Conservation (phyloP, 1,140 invertebrate species). For the Chlorops oryzae region DNA sequence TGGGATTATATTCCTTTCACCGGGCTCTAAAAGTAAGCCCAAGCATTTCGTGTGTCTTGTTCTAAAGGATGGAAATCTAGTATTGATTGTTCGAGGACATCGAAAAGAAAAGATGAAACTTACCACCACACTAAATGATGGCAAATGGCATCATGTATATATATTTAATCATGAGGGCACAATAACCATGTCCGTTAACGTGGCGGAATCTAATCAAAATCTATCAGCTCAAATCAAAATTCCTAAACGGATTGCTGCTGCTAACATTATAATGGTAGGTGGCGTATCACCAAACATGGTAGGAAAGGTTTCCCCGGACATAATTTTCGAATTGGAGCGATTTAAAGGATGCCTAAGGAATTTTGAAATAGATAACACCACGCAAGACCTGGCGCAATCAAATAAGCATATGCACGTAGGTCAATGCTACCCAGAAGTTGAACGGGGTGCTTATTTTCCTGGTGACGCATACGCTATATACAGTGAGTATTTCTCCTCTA, state of each 20-base stretch:
- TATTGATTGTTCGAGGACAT: constrained; percentile 61
- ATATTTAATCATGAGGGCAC: constrained; percentile 58
- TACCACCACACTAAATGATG: constrained; percentile 65
- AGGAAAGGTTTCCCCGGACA: too few relatives aligned
- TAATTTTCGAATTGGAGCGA: constrained; percentile 61
- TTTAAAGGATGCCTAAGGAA: constrained; percentile 78
- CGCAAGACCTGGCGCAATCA: constrained; percentile 68
- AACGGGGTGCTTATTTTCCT: constrained; percentile 79
- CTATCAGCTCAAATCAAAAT: constrained; percentile 54
- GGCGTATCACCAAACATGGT: constrained; percentile 58
- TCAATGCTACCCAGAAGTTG: constrained; percentile 80
- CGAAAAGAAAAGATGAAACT: constrained; percentile 60
- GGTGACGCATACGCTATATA: constrained; percentile 77
- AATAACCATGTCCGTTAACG: constrained; percentile 64
- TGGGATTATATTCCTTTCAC: constrained; percentile 71
- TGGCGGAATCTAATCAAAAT: constrained; percentile 56
- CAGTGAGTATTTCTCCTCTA: too few relatives aligned
- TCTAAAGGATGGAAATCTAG: constrained; percentile 64
- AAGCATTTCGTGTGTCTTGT: constrained; percentile 67
- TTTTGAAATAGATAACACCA: constrained; percentile 66
- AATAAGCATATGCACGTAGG: constrained; percentile 66
- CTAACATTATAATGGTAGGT: constrained; percentile 70
- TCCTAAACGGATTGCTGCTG: constrained; percentile 61
- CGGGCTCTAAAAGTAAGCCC: constrained; percentile 59
- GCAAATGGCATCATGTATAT: constrained; percentile 73